Base-by-base conservation (phyloP, 2,113 vertebrate species). In the Nannobrachium achirus region DNA sequence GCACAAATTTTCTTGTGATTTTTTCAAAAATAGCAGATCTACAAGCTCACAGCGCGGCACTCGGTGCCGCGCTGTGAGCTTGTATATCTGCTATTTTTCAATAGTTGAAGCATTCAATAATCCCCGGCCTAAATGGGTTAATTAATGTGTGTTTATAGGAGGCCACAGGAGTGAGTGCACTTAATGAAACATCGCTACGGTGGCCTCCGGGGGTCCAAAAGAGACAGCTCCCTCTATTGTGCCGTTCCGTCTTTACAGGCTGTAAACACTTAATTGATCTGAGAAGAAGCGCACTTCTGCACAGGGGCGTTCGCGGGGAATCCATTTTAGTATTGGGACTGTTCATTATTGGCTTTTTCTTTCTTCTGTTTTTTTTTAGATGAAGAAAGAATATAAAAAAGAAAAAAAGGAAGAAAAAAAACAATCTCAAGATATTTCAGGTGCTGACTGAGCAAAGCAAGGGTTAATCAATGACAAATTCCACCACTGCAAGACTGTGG, bases 61-160 rank as follows among this genome's bases (percentile, higher is more conserved):
- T n/a, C n/a, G n/a, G n/a, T n/a, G n/a, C n/a, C n/a, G n/a, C n/a
- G n/a, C n/a, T n/a, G n/a, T n/a, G n/a, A n/a, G n/a, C n/a, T n/a
- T n/a, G n/a, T n/a, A n/a, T n/a, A n/a, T n/a, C n/a, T n/a, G n/a
- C n/a, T n/a, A n/a, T n/a, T n/a, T n/a, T n/a, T n/a, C n/a, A n/a
- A n/a, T n/a, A n/a, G n/a, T n/a, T n/a, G n/a, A n/a, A n/a, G n/a
- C n/a, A n/a, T n/a, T n/a, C n/a, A n/a, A n/a, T n/a, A n/a, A n/a
- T n/a, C n/a, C n/a, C n/a, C n/a, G n/a, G n/a, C n/a, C n/a, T n/a
- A n/a, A n/a, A n/a, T n/a, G n/a, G n/a, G n/a, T n/a, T n/a, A 98
- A 99, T 98, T 98, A 98, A 97, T 95, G 96, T 95, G 94, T 97
- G 95, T 98, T 97, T 98, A 98, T 96, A 94, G 93, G 94, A 92